Evolutionary conservation across 1,140 invertebrate species (phyloP), one percentile per base, ranked within the genome.

Genomic region (Drosophila biarmipes): DNA sequence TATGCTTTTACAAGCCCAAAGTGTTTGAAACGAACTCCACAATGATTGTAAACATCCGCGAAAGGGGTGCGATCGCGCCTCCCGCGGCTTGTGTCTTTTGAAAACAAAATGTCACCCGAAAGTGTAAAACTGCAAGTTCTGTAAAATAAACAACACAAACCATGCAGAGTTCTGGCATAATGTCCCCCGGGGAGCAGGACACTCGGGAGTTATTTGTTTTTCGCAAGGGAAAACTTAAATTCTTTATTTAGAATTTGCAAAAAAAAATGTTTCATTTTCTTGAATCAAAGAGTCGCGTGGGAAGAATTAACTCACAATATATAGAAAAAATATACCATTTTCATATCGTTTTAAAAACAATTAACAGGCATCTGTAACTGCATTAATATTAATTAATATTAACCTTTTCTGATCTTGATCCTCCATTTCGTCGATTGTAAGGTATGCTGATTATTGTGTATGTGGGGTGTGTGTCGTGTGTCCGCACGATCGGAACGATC

Each of bases 321-420:
- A 46, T 74, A 59, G 48, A 69, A 73, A 78, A 80, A 73, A 73
- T 72, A 67, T 58, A 52, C 46, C 31, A n/a, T 51, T 42, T 38
- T 58, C 54, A 48, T 54, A 38, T 59, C 46, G 51, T 66, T 67
- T 67, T 67, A 68, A 71, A 72, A 72, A 72, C 66, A 71, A 58
- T 72, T 27, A 72, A 71, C 68, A 51, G 62, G 66, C 42, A 51
- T 72, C 54, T 54, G 58, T 37, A 69, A 46, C 61, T 71, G 68
- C 53, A 51, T 71, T 69, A 66, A 49, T 38, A 49, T 53, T 73
- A 59, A 49, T 51, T 54, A 58, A 38, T 59, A 15, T 68, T 58
- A 62, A 40, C 7, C 21, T 51, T 29, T 37, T 74, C 29, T 15
- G 43, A 29, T 56, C 29, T 10, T 45, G 19, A 34, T 11, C 34